These are phyloP conservation scores for Benthosema pterotum DNA, from an alignment of 2,797 vertebrate genomes.

Conservation along the genomic window DNA sequence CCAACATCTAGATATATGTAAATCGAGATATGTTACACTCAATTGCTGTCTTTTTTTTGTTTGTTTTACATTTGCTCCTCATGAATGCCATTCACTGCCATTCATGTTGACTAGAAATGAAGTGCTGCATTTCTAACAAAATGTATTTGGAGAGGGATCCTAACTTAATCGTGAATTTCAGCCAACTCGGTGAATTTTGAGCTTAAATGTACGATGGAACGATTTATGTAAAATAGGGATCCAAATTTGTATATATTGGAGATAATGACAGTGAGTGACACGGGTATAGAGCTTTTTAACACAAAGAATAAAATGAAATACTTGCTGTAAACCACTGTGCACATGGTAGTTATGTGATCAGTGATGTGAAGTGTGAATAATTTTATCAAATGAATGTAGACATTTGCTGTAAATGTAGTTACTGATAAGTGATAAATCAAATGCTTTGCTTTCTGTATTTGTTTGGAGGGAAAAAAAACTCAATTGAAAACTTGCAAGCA, in stretches of 20 bases:
- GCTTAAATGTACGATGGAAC: no score
- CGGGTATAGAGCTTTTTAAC: no score
- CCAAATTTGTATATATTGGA: no score
- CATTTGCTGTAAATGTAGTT: conserved; percentile 45
- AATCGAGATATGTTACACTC: neutral
- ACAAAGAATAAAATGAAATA: neutral
- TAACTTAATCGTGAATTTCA: no score
- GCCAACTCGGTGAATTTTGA: no score
- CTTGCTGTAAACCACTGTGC: conserved; percentile 42
- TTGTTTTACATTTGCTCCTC: neutral
- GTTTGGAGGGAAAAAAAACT: conserved; percentile 8
- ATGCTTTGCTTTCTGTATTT: conserved; percentile 31
- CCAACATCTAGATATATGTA: no score
- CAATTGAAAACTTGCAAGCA: conserved; percentile 32
- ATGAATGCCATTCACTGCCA: no score
- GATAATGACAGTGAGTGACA: no score
- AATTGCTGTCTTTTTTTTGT: neutral
- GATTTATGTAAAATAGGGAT: no score
- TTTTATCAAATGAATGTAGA: conserved; percentile 57
- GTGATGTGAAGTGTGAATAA: conserved; percentile 77
- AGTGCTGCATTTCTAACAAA: no score
- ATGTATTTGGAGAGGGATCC: no score
- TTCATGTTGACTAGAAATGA: no score
- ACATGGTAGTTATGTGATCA: conserved; percentile 21
- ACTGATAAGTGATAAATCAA: conserved; percentile 47